Evolutionary conservation across 1,140 invertebrate species (phyloP), one percentile per base, ranked within the genome.

Genomic region (Diorhabda sublineata): DNA sequence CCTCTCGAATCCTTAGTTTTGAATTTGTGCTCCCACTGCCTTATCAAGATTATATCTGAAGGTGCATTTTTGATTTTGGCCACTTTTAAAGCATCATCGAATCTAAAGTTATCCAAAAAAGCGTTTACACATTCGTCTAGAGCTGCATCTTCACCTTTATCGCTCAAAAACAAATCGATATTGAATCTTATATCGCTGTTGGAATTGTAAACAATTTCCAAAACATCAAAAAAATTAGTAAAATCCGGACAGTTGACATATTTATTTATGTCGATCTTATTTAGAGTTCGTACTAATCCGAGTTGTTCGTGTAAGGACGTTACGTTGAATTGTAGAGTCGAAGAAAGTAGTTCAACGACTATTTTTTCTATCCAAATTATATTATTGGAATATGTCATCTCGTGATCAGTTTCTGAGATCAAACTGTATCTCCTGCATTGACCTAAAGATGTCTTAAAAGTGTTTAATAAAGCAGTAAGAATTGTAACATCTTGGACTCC

Each of bases 241-340:
- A 88, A 87, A 74, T 86, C 81, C 7, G 86, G 85, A 6, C 83
- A 84, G 83, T 80, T 77, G 65, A 88, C 83, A 73, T 85, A 82
- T 67, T 83, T 45, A 59, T 69, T 47, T 60, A 76, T 66, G 58
- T 73, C 52, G 7, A 77, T 47, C 56, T 71, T 42, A 11, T 63
- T 69, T 11, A 77, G 59, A 8, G 68, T 11, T 59, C 72, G 58
- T 0, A 76, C 60, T 9, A 75, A 64, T 41, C 60, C 6, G 4
- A 84, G 83, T 76, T 88, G 86, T 71, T 86, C 82, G 52, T 80
- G 82, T 3, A 83, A 82, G 62, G 86, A 88, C 56, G 80, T 81
- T 66, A 88, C 85, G 61, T 82, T 81, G 65, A 84, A 79, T 45
- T 81, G 83, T 2, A 90, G 75, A 0, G 84, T 80, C 9, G 82